Conservation (phyloP, 2,113 vertebrate genomes). For the Propithecus coquereli region DNA sequence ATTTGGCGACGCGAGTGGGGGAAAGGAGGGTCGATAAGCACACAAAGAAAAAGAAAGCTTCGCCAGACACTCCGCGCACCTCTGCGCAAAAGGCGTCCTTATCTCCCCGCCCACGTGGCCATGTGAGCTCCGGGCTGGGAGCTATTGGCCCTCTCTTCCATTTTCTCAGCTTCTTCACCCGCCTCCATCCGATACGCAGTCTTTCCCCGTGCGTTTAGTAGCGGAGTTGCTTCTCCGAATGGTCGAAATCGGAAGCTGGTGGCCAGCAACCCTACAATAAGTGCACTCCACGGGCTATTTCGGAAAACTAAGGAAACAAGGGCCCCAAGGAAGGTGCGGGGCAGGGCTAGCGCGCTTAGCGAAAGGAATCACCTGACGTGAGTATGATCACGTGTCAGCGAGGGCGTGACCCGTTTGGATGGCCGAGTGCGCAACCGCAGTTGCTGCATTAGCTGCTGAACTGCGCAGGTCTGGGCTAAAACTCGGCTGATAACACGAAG, state of each 20-base stretch:
- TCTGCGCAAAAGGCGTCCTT: background rate
- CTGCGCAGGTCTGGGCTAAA: too few species aligned
- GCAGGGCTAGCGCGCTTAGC: too few species aligned
- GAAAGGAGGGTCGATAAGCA: too few species aligned
- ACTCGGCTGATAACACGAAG: background rate
- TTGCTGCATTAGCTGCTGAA: background rate
- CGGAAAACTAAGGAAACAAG: background rate
- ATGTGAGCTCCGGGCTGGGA: accelerated
- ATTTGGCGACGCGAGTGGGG: too few species aligned
- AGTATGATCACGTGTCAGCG: background rate
- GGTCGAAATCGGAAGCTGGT: background rate
- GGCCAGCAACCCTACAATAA: background rate
- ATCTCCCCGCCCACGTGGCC: background rate
- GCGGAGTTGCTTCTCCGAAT: background rate
- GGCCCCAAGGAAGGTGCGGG: background rate
- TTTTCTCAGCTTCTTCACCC: background rate
- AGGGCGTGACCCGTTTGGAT: accelerated
- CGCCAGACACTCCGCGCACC: background rate
- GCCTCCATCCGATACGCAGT: too few species aligned
- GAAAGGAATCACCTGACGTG: too few species aligned
- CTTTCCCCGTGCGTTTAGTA: too few species aligned
- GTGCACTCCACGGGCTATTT: background rate
- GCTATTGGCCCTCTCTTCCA: background rate
- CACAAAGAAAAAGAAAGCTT: background rate
- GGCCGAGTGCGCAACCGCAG: background rate